phyloP scores from a whole-genome alignment of 53 echinoderm and acorn worm species.

The Stichopus horrens region DNA sequence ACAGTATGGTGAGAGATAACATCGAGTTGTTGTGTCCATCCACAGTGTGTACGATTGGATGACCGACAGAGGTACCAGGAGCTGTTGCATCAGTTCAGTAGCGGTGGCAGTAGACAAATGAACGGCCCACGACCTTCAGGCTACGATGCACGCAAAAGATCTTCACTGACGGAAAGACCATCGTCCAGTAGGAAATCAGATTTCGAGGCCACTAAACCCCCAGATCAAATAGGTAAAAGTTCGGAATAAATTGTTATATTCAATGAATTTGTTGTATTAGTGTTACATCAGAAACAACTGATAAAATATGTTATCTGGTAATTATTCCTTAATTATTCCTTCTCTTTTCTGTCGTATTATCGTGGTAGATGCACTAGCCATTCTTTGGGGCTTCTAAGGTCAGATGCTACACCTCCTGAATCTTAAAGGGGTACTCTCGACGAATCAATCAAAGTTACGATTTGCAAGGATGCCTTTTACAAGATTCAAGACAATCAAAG shows the following conservation, averaged over 20 bases:
- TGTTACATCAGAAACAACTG: no score
- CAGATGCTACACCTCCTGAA: no score
- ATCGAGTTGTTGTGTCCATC: background rate
- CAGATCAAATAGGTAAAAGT: background rate
- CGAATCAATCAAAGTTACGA: background rate
- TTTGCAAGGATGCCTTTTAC: background rate
- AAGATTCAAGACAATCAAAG: background rate
- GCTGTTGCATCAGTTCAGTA: slow-evolving; percentile 70
- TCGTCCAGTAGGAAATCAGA: background rate
- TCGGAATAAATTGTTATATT: no score
- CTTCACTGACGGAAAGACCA: background rate
- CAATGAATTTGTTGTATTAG: no score
- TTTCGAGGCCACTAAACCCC: background rate
- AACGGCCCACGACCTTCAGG: background rate
- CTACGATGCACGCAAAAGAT: background rate
- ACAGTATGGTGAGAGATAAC: background rate
- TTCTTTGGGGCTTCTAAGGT: no score
- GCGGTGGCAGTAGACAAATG: no score
- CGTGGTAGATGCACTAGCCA: no score
- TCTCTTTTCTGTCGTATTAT: no score
- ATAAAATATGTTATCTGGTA: no score
- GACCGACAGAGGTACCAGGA: slow-evolving; percentile 77
- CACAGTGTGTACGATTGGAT: slow-evolving; percentile 79
- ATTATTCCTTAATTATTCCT: no score
- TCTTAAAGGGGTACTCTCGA: no score